These are phyloP conservation scores for Sitta carolinensis DNA, from an alignment of 2,797 vertebrate genomes.

Conservation along the genomic window DNA sequence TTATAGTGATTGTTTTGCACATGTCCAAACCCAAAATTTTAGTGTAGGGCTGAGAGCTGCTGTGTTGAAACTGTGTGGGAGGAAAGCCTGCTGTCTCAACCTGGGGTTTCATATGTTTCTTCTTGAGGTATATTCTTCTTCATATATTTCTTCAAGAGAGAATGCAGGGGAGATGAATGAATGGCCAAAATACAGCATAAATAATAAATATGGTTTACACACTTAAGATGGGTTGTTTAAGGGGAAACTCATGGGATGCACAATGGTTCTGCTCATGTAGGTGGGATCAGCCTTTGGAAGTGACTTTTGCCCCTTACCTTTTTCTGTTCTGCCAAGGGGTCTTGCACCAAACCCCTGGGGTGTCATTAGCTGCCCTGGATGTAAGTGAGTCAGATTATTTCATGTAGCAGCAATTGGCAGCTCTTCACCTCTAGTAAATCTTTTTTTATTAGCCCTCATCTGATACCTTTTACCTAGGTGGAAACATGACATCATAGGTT, in stretches of 20 bases:
- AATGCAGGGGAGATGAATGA: neutral
- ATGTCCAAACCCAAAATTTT: neutral
- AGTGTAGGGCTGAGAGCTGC: neutral
- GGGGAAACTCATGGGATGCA: neutral
- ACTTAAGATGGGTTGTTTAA: neutral
- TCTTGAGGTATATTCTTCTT: neutral
- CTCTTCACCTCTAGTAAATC: neutral
- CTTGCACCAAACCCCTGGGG: neutral
- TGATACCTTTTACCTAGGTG: neutral
- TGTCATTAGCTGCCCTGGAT: neutral
- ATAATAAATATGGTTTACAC: neutral
- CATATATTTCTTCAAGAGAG: neutral
- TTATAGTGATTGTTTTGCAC: neutral
- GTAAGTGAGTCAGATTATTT: neutral
- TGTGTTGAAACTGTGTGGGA: neutral
- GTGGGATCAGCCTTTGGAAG: neutral
- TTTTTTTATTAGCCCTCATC: neutral
- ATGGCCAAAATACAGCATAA: neutral
- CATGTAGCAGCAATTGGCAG: accelerated
- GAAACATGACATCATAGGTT: neutral
- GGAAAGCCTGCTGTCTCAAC: neutral
- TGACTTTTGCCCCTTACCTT: neutral
- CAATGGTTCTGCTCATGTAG: neutral
- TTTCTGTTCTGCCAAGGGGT: neutral
- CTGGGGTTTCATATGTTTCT: neutral